phyloP scores from a whole-genome alignment of 2,888 invertebrate genomes.

The Cephalotes varians region DNA sequence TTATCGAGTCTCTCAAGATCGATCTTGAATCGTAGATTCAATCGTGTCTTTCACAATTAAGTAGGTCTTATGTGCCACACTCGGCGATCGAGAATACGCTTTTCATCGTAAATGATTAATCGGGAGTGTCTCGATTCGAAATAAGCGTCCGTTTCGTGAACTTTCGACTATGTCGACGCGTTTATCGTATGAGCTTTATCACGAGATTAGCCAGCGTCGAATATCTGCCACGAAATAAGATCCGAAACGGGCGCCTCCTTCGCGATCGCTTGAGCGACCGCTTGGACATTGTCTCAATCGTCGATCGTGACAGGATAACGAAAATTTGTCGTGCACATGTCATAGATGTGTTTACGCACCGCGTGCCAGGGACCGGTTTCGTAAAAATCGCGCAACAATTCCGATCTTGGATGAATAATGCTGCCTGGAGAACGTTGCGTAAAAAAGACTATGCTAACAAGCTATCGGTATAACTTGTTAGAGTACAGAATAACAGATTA shows the following conservation, averaged over 20 bases:
- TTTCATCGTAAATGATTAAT: background rate
- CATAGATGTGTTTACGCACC: slow-evolving; percentile 74
- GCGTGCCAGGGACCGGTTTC: slow-evolving; percentile 64
- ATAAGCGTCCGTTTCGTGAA: background rate
- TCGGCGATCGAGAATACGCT: slow-evolving; percentile 58
- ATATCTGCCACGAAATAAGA: background rate
- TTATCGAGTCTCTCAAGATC: slow-evolving; percentile 61
- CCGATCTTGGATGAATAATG: slow-evolving; percentile 13
- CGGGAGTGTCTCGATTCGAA: background rate
- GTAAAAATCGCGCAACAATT: slow-evolving; percentile 10
- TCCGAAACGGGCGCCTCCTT: background rate
- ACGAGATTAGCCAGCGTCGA: too few relatives aligned
- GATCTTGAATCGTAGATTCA: slow-evolving; percentile 74
- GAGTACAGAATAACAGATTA: background rate
- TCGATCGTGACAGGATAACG: slow-evolving; percentile 56
- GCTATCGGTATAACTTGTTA: background rate
- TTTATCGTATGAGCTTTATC: background rate
- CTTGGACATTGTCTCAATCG: slow-evolving; percentile 56
- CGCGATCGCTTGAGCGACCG: background rate
- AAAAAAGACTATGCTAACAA: background rate
- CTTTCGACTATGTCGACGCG: background rate
- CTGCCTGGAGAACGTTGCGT: background rate
- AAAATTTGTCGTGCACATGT: slow-evolving; percentile 77
- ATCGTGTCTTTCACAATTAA: slow-evolving; percentile 80
- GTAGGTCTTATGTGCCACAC: slow-evolving; percentile 71